Percentiles rank a stretch among this genome's conserved stretches.
Evolutionary conservation across 2,888 invertebrate genomes (phyloP).

Genomic region (Onchidella celtica): DNA sequence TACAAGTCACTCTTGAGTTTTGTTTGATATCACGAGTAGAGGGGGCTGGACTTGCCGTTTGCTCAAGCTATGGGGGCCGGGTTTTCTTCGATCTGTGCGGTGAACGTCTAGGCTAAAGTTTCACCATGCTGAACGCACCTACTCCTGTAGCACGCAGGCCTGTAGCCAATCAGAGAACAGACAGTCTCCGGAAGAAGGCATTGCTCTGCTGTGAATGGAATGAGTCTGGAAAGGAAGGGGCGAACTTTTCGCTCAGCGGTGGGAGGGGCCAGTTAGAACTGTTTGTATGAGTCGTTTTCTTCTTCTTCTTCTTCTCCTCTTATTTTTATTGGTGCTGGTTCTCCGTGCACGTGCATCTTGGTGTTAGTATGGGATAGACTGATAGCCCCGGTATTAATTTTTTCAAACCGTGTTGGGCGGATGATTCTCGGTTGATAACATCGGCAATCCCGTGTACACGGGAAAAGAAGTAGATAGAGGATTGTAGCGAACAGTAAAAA

Average conservation of each 20-base stretch:
- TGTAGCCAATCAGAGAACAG: background rate
- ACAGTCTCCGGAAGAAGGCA: background rate
- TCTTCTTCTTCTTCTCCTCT: background rate
- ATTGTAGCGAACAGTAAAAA: too few species aligned
- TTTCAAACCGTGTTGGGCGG: too few species aligned
- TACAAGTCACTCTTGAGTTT: background rate
- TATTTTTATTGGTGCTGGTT: background rate
- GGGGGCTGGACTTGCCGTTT: background rate
- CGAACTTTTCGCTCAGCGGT: background rate
- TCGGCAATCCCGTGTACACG: too few species aligned
- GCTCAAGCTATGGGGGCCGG: background rate
- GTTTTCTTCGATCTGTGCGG: background rate
- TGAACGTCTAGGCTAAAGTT: background rate
- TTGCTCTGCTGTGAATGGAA: background rate
- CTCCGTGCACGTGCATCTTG: background rate
- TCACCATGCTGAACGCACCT: background rate
- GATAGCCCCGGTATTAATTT: too few species aligned
- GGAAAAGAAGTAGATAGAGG: too few species aligned
- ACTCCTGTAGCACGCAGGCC: background rate
- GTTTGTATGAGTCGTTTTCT: background rate
- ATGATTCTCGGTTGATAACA: too few species aligned
- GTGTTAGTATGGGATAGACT: background rate
- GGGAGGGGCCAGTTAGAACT: background rate
- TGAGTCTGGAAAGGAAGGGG: background rate
- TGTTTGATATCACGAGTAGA: background rate